Evolutionary conservation across 2,888 invertebrate genomes (phyloP).

Genomic region (Lepidonotus clava): DNA sequence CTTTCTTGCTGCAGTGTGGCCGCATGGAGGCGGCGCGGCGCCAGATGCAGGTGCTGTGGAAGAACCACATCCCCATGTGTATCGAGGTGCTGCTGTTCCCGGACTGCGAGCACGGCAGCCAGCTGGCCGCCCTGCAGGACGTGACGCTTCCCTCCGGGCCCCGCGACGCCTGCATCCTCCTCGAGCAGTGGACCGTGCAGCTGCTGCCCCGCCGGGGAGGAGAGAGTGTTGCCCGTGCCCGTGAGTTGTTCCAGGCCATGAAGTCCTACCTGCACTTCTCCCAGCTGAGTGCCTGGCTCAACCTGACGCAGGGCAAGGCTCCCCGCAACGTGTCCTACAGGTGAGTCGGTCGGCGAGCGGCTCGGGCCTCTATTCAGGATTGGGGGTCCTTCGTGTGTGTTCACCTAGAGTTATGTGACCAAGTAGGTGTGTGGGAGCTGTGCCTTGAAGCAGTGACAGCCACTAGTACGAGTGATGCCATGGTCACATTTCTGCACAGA

Average conservation of each 20-base stretch:
- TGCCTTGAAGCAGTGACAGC: no score
- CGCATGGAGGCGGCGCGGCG: slow-evolving; percentile 82
- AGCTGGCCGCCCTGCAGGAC: slow-evolving; percentile 78
- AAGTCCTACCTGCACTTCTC: slow-evolving; percentile 97
- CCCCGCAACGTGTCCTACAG: slow-evolving; percentile 85
- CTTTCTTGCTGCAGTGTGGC: slow-evolving; percentile 81
- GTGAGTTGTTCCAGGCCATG: slow-evolving; percentile 90
- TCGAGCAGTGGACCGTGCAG: slow-evolving; percentile 92
- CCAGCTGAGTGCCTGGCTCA: slow-evolving; percentile 95
- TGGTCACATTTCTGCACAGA: no score
- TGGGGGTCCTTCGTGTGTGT: no score
- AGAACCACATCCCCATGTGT: slow-evolving; percentile 87
- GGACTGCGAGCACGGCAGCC: slow-evolving; percentile 84
- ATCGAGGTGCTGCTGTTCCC: slow-evolving; percentile 90
- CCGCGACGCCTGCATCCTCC: slow-evolving; percentile 82
- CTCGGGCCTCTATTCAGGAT: no score
- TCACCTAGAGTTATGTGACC: no score
- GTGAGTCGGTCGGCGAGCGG: no score
- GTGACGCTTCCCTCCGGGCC: slow-evolving; percentile 74
- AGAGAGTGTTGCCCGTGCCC: slow-evolving; percentile 68
- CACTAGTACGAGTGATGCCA: no score
- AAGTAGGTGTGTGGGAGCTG: no score
- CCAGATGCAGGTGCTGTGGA: slow-evolving; percentile 85
- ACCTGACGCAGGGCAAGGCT: slow-evolving; percentile 79
- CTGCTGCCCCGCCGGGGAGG: slow-evolving; percentile 53